Evolutionary conservation across 2,888 invertebrate genomes (phyloP).

Genomic region (Melikaiella ostensackeni): DNA sequence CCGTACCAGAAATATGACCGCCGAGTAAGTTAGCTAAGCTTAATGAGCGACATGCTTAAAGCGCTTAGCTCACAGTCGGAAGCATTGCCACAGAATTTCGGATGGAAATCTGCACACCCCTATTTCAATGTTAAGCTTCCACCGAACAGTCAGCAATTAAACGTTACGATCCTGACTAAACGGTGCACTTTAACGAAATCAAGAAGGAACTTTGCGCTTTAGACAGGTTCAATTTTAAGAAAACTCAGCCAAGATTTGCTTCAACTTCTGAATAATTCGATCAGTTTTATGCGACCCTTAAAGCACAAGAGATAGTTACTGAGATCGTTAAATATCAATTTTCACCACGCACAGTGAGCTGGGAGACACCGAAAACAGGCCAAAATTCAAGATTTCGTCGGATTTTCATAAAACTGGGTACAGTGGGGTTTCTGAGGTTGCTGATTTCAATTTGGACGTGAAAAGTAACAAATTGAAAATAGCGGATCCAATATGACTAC

Average conservation of each 20-base stretch:
- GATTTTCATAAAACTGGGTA: too few species aligned
- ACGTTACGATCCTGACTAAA: conserved; percentile 1
- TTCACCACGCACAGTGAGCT: too few species aligned
- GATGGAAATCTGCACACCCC: conserved; percentile 4
- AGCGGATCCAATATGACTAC: too few species aligned
- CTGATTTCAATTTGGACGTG: too few species aligned
- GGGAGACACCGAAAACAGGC: too few species aligned
- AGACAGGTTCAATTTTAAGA: not conserved
- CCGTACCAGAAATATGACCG: conserved; percentile 18
- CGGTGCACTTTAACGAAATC: not conserved
- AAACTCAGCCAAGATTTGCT: not conserved
- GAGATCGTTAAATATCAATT: not conserved
- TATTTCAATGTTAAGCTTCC: conserved; percentile 12
- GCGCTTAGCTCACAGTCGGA: conserved; percentile 21
- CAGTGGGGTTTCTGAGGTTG: too few species aligned
- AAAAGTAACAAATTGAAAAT: too few species aligned
- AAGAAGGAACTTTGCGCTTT: not conserved
- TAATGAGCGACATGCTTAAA: conserved; percentile 11
- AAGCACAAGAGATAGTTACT: not conserved
- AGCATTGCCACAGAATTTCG: not conserved
- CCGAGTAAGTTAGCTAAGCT: conserved; percentile 29
- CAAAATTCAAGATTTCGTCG: too few species aligned
- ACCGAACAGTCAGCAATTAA: not conserved
- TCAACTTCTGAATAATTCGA: not conserved
- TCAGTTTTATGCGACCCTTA: not conserved